Evolutionary conservation across 2,797 vertebrate genomes (phyloP).

Genomic region (Eremophila alpestris): DNA sequence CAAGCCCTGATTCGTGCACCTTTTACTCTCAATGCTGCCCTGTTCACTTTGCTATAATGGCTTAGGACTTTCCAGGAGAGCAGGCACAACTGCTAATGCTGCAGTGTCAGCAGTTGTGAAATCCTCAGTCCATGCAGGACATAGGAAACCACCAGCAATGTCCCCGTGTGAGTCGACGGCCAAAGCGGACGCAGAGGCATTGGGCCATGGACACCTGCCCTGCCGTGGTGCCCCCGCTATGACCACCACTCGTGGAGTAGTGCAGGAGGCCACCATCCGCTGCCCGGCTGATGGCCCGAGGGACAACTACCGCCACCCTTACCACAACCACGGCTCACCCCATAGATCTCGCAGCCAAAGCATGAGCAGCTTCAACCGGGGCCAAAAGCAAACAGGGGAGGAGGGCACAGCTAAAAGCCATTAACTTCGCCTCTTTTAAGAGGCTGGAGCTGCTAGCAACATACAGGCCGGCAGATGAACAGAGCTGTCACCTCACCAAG

Average conservation of each 20-base stretch:
- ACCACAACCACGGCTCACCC: background rate
- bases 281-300: rapidly evolving
- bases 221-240: background rate
- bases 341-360: background rate
- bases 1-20: rapidly evolving
- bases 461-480: background rate
- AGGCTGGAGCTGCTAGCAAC: background rate
- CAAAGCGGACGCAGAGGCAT: background rate
- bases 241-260: background rate
- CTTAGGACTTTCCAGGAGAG: background rate
- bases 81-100: background rate
- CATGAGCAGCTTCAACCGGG: background rate
- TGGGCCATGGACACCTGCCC: background rate
- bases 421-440: background rate
- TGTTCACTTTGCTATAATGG: background rate
- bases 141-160: background rate
- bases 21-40: background rate
- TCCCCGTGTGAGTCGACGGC: background rate
- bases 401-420: background rate
- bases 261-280: rapidly evolving
- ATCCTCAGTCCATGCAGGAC: background rate
- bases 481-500: background rate
- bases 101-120: background rate
- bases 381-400: background rate
- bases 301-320: background rate